Base-by-base conservation (phyloP, 1,140 invertebrate genomes). In the Gonioctena quinquepunctata region DNA sequence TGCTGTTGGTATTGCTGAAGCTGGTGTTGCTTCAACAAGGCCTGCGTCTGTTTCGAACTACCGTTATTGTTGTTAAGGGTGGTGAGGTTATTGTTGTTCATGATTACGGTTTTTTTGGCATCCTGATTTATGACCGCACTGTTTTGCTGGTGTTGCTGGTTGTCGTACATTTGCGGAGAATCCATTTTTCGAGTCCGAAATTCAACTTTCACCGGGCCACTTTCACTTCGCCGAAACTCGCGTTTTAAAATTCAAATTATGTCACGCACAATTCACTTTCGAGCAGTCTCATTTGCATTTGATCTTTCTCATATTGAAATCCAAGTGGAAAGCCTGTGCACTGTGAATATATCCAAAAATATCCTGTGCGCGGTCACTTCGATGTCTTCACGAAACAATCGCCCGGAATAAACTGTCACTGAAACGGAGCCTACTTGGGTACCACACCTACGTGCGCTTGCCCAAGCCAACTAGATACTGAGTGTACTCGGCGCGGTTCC, bases 151-250 rank as follows among this genome's bases (percentile, higher is more conserved):
- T 84, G 82, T 77, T 81, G 84, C 77, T 77, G 82, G 76, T 82
- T 86, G 78, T 90, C 89, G 85, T 90, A 90, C 89, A 90, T 90
- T 84, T 90, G 89, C 54, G 89, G 89, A 80, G 89, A 90, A 85
- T 90, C 89, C 89, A 90, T 90, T 76, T 86, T 83, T 76, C 28
- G 42, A 25, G 66, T 68, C 50, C 65, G 66, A 61, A 70, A 27
- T 61, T 67, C 59, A 69, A 79, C 79, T 79, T 80, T 79, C 79
- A 79, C 79, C 74, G 60, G 64, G 69, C 72, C 70, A 79, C 77
- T 79, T 80, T 80, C 77, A 78, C 75, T 76, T 66, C 77, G 66
- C 73, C 76, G 74, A 75, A 77, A 76, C 57, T 72, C 65, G 27
- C 27, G 64, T 77, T 42, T 66, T 64, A 61, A 70, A 26, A 3